phyloP scores from a whole-genome alignment of 2,113 vertebrate species.

The Chinchilla lanigera region DNA sequence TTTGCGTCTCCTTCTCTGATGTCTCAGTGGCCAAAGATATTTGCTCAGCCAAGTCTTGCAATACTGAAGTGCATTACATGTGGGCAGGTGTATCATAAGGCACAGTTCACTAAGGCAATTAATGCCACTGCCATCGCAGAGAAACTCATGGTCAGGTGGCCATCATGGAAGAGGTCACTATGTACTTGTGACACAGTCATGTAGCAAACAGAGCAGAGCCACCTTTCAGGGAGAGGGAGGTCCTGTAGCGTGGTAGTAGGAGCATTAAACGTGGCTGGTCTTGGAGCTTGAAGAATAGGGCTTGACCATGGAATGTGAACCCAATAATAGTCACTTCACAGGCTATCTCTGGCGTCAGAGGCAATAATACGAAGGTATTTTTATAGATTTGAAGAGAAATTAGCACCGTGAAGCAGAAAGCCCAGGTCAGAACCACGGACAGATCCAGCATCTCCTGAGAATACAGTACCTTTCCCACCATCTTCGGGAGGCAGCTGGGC shows the following conservation, averaged over 20 bases:
- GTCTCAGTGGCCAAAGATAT: not conserved
- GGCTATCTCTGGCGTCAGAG: not conserved
- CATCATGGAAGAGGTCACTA: not conserved
- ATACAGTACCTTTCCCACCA: not conserved
- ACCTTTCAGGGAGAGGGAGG: not conserved
- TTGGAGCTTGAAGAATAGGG: not conserved
- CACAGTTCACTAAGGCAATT: not conserved
- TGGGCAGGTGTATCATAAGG: not conserved
- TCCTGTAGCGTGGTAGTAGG: rapidly evolving
- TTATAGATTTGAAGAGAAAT: not conserved
- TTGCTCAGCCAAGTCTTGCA: not conserved
- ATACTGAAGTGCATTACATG: rapidly evolving
- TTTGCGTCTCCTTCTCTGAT: not conserved
- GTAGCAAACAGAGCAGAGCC: not conserved
- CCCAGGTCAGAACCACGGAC: slow-evolving; percentile 36
- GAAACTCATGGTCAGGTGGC: not conserved
- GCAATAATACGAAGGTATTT: not conserved
- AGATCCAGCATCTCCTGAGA: not conserved
- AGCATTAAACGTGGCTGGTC: not conserved
- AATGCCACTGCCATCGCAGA: too few relatives aligned
- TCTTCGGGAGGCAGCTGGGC: not conserved
- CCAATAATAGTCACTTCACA: not conserved
- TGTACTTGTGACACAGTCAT: rapidly evolving
- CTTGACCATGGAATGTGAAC: not conserved
- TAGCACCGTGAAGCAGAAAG: not conserved